Base-by-base conservation (phyloP, 2,797 vertebrate species). In the Sebastes iracundus region DNA sequence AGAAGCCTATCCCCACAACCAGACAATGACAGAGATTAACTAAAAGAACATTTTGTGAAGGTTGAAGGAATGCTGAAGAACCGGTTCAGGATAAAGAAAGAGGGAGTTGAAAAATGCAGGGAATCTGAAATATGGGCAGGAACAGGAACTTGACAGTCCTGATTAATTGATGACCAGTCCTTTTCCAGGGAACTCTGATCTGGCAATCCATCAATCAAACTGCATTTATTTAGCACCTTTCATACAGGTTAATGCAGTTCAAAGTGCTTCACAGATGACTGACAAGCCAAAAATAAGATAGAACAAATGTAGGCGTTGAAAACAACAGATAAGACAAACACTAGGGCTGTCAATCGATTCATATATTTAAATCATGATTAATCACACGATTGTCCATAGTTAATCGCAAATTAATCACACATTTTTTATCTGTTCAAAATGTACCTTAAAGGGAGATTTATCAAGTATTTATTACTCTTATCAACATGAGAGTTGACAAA, bases 51-150 rank as follows among this genome's bases (percentile, higher is more conserved):
- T 35, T 35, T 27, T 79, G 72, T 79, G 7, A 76, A 28, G 7
- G 38, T 3, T 49, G 33, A 42, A 12, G 62, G 72, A 79, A 79
- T 82, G 79, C 12, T 63, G 76, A 49, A 46, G 30, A 76, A 78
- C 79, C 32, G 62, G 79, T 75, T 72, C 18, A 27, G n/a, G 38
- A 79, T 59, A 68, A 70, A 52, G 30, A 33, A 62, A 67, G 7
- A 52, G 42, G 33, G 14, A 64, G 32, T 55, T 62, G n/a, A 58
- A 20, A 56, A 52, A 64, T 14, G 23, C 12, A 14, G 53, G 12
- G 16, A 32, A 63, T 63, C 63, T 80, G 25, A 71, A 28, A 28
- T 16, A 59, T 18, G 13, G 25, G 25, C 56, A 28, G 28, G 28
- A 60, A 32, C 56, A 28, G 28, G 1, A 60, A 32, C 28, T 55